Evolutionary conservation across 2,797 vertebrate species (phyloP).

Genomic region (Onychomys arenicola): DNA sequence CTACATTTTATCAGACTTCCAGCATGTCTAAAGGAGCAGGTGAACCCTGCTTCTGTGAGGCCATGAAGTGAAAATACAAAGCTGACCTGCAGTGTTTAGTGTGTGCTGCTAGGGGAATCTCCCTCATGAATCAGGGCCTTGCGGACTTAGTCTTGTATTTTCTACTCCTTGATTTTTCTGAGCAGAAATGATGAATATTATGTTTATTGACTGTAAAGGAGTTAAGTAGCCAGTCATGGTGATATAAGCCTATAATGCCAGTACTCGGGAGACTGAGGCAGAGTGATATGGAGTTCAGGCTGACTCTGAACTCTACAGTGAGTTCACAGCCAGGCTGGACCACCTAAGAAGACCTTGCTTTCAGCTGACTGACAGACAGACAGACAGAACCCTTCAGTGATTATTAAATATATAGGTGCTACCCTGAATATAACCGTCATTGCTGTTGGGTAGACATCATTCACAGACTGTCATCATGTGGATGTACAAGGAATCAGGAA

Average conservation of each 20-base stretch:
- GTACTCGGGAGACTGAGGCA: neutral
- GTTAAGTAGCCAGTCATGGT: neutral
- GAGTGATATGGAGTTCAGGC: neutral
- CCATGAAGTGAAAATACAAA: constrained; percentile 10
- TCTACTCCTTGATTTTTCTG: constrained; percentile 21
- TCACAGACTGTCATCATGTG: neutral
- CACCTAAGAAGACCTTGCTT: neutral
- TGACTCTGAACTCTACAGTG: neutral
- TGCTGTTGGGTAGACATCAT: neutral
- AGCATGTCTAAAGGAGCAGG: constrained; percentile 62
- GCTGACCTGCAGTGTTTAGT: neutral
- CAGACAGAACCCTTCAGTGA: neutral
- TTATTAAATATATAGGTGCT: neutral
- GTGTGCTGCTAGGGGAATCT: rapidly evolving
- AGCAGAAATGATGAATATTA: neutral
- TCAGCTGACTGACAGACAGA: neutral
- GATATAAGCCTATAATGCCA: neutral
- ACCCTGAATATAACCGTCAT: neutral
- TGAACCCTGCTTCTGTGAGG: constrained; percentile 33
- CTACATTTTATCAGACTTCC: constrained; percentile 34
- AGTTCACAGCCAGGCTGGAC: neutral
- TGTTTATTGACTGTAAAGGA: constrained; percentile 49
- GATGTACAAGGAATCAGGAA: neutral
- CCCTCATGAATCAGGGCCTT: rapidly evolving
- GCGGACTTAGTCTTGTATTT: neutral